Conservation (phyloP, 2,113 vertebrate genomes). For the Bufo gargarizans region DNA sequence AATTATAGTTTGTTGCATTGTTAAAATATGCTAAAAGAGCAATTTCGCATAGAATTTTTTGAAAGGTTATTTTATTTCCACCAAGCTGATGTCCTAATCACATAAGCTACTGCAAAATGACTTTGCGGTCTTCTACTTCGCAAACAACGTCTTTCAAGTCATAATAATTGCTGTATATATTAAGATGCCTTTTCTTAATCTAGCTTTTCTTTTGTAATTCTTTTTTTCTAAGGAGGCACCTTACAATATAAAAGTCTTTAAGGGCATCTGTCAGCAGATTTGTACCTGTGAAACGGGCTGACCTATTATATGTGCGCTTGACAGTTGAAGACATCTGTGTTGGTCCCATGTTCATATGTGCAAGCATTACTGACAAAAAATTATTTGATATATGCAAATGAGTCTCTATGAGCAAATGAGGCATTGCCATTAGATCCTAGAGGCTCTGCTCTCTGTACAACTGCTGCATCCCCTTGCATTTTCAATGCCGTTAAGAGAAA, state of each 20-base stretch:
- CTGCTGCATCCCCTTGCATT: too few relatives aligned
- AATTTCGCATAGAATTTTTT: background rate
- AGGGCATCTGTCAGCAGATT: too few relatives aligned
- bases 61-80: slow-evolving; percentile 41
- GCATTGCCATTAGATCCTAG: too few relatives aligned
- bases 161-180: background rate
- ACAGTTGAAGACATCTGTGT: too few relatives aligned
- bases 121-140: background rate
- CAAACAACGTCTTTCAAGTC: slow-evolving; percentile 12
- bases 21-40: slow-evolving; percentile 44
- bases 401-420: too few relatives aligned
- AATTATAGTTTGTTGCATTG: slow-evolving; percentile 47
- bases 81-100: background rate
- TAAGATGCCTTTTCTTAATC: slow-evolving; percentile 1
- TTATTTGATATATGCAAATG: too few relatives aligned
- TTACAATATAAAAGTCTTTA: background rate
- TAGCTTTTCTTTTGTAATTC: background rate
- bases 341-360: too few relatives aligned
- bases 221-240: background rate
- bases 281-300: too few relatives aligned
- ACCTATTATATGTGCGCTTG: too few relatives aligned
- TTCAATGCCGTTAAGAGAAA: too few relatives aligned
- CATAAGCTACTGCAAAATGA: slow-evolving; percentile 2
- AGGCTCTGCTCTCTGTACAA: background rate
- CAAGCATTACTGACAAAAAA: too few relatives aligned